Evolutionary conservation across 2,888 invertebrate species (phyloP).

Genomic region (Ctenicera cuprea): DNA sequence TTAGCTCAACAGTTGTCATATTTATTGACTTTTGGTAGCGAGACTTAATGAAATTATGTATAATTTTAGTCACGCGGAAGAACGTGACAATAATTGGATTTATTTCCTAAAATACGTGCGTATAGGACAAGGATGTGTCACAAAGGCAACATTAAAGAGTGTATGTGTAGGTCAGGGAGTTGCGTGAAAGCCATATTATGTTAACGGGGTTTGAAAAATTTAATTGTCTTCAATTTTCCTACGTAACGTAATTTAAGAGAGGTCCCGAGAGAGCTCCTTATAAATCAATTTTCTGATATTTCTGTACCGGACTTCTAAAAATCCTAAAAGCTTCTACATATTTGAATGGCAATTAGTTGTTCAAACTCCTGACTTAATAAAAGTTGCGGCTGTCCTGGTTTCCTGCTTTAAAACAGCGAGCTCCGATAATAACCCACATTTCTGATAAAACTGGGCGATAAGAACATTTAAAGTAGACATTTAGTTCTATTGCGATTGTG

Average conservation of each 20-base stretch:
- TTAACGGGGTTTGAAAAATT: constrained; percentile 7
- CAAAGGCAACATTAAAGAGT: background rate
- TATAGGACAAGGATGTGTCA: background rate
- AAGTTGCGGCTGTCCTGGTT: constrained; percentile 5
- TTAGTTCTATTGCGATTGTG: background rate
- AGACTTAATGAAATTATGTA: background rate
- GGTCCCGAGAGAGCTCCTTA: background rate
- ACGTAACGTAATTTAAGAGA: background rate
- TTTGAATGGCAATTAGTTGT: background rate
- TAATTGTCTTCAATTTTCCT: constrained; percentile 21
- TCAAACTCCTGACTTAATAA: background rate
- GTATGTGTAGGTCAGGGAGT: constrained; percentile 1
- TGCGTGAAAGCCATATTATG: background rate
- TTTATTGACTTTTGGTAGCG: constrained; percentile 19
- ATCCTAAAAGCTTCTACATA: background rate
- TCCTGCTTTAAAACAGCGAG: constrained; percentile 21
- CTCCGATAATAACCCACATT: constrained; percentile 47
- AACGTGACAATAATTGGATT: background rate
- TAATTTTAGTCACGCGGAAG: background rate
- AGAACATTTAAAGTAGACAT: background rate
- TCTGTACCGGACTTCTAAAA: background rate
- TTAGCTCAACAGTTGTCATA: constrained; percentile 21
- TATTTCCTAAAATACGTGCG: background rate
- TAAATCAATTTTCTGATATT: constrained; percentile 9
- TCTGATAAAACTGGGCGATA: constrained; percentile 27